Evolutionary conservation across 2,888 invertebrate genomes (phyloP), one percentile per base, ranked within the genome.

Genomic region (Serrognathus titanus): DNA sequence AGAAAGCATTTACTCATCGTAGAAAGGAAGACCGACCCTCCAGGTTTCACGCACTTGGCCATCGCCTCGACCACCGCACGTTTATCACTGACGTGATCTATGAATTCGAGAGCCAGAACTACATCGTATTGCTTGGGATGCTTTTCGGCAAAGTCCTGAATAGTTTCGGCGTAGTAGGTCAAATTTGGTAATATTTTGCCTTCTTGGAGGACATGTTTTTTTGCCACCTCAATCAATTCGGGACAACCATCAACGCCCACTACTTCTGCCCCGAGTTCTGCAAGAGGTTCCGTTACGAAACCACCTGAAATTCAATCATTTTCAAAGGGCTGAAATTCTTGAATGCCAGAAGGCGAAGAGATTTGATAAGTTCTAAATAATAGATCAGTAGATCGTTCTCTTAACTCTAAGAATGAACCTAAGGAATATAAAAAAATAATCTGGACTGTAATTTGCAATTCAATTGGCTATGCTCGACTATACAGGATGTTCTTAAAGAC

Each of bases 231-330:
- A 55, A 93, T 85, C 20, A 89, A 79, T 46, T 88, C 85, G 20
- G 79, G 75, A 24, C 87, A 86, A 3, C 90, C 85, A 76, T 94
- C 94, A 12, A 94, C 78, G 6, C 90, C 93, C 0, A 85, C 87
- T 0, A 94, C 87, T 38, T 79, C 71, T 0, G 90, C 92, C 48
- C 91, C 91, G 13, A 93, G 75, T 66, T 88, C 83, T 0, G 89
- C 89, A 46, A 93, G 75, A 38, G 86, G 36, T 54, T 62, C 62
- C 7, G 56, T 31, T 67, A 57, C 9, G 13, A 57, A 40, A 50
- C 57, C 57, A 39, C 53, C 57, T 57, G 16, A 37, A 31, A 31
- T 31, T 31, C 24, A 31, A 7, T 31, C 4, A 16, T 16, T 16
- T 16, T 16, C 24, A 31, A 20, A 3, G 4, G n/a, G n/a, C n/a